Evolutionary conservation across 1,140 invertebrate species (phyloP), one percentile per base, ranked within the genome.

Genomic region (Oryzaephilus surinamensis): DNA sequence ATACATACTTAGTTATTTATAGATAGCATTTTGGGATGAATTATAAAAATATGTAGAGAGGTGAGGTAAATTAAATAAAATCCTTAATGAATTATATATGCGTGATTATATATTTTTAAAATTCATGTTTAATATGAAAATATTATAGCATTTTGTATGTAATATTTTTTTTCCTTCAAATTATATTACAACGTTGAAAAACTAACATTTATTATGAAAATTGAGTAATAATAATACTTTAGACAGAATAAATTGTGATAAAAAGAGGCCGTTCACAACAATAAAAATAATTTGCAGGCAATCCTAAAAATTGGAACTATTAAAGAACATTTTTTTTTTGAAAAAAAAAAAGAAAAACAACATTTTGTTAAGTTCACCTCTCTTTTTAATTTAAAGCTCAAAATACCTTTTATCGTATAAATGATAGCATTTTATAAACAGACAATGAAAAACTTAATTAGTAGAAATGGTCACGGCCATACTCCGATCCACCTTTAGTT

Each of bases 71-170:
- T 42, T 43, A 53, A 55, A 51, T 53, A 48, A 55, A 55, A 55
- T 46, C 45, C 37, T 39, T 6, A 24, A 23, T 46, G 46, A 51
- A 46, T 48, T 50, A 50, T 55, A 55, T 53, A 54, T 58, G 56
- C 50, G 51, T 58, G 54, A 54, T 55, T 58, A 58, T 57, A 55
- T 58, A n/a, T n/a, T n/a, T 57, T 58, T 49, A 52, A 54, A 58
- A 48, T 56, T 52, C 51, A 55, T 42, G 41, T 58, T 58, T 57
- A 57, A 55, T 58, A 58, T 55, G 56, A 58, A 58, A 58, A 58
- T 58, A 58, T 58, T 55, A 54, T 54, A 56, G 55, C 54, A 58
- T 54, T 58, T 56, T 48, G 40, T 56, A 52, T 49, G 51, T n/a
- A n/a, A n/a, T n/a, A n/a, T n/a, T n/a, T n/a, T n/a, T n/a, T n/a